Evolutionary conservation across 2,888 invertebrate species (phyloP), one percentile per base, ranked within the genome.

Genomic region (Ectobius pallidus): DNA sequence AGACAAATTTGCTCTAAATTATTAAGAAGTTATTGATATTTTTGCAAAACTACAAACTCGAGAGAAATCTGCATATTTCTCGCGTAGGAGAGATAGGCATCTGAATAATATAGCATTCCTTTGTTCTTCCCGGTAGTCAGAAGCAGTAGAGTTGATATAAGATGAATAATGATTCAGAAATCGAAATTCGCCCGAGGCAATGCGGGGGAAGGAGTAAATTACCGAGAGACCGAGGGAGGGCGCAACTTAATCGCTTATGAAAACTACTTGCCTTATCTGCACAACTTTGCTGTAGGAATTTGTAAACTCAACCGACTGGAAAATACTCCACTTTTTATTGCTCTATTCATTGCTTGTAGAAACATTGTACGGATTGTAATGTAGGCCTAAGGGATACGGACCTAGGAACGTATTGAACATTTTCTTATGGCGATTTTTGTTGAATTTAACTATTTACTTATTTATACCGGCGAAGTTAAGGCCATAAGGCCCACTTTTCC

Each of bases 231-330:
- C 22, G 7, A 9, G 2, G 18, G 3, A 52, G 20, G 22, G 52
- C 14, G 20, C 20, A 18, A 52, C 1, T 58, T 58, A 55, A 58
- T 58, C 58, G 58, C 3, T 58, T 58, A 30, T 58, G 58, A 58
- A 58, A 58, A 58, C n/a, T 30, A n/a, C 1, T 58, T 16, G 32
- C 58, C n/a, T 58, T 14, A 30, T 58, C 30, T 3, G 32, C 16
- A 58, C 25, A 58, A 9, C 30, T n/a, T 58, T 25, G 52, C 25
- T 18, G n/a, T 20, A 18, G 44, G 14, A 14, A 44, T 44, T 44
- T 46, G 18, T n/a, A 46, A 25, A 25, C 25, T 52, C 7, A 52
- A 25, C 52, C 1, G 52, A 52, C 9, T 11, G 25, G 52, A 52
- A 52, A 25, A 52, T 52, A 22, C 22, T 49, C 11, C 49, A 25